Evolutionary conservation across 2,888 invertebrate species (phyloP).

Genomic region (Yponomeuta evonymella): DNA sequence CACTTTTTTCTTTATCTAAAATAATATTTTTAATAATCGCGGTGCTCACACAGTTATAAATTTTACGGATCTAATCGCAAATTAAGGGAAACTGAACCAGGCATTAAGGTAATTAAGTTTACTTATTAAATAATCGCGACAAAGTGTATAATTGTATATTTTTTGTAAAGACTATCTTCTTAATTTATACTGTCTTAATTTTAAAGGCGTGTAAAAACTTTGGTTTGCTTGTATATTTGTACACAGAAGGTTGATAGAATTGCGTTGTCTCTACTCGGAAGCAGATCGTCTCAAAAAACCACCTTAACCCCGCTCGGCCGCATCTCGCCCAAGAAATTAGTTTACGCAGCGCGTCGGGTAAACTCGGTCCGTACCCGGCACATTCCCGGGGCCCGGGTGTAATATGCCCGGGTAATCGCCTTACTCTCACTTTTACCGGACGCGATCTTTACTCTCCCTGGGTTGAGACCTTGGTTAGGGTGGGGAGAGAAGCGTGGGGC

Average conservation of each 20-base stretch:
- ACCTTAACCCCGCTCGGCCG: neutral
- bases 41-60: no score
- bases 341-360: neutral
- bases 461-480: neutral
- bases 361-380: slow-evolving; percentile 4
- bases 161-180: no score
- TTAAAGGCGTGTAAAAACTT: no score
- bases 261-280: neutral
- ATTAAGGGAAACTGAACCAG: no score
- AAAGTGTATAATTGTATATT: no score
- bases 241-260: neutral
- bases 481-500: neutral
- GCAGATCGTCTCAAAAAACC: neutral
- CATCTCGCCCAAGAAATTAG: slow-evolving; percentile 10
- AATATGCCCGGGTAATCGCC: slow-evolving; percentile 9
- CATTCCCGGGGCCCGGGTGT: neutral
- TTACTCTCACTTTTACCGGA: neutral
- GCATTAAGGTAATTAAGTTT: no score
- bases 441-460: neutral
- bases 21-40: no score
- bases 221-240: no score
- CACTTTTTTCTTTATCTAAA: no score
- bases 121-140: no score
- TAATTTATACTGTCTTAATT: no score
- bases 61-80: no score